phyloP scores from a whole-genome alignment of 2,888 invertebrate species.

The Heliothis peltigera region DNA sequence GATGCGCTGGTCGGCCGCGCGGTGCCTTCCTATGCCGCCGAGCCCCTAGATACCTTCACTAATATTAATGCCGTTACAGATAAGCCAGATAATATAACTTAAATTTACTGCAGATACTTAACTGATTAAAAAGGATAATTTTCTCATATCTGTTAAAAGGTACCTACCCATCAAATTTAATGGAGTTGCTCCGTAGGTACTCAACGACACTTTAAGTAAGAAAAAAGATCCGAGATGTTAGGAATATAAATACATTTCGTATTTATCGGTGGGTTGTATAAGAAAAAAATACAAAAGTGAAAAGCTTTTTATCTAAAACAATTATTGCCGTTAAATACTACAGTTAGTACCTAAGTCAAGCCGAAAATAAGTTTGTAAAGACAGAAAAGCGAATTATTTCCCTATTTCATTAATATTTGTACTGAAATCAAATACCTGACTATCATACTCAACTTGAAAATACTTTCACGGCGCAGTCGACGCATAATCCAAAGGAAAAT shows the following conservation, averaged over 20 bases:
- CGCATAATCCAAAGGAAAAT: constrained; percentile 79
- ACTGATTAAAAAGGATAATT: constrained; percentile 60
- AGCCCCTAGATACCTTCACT: constrained; percentile 53
- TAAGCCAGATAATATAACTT: constrained; percentile 55
- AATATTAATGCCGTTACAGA: constrained; percentile 63
- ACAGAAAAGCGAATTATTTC: constrained; percentile 68
- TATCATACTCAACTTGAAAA: constrained; percentile 71
- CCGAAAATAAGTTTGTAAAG: constrained; percentile 11
- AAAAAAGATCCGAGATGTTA: constrained; percentile 35
- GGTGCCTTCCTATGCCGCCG: constrained; percentile 47
- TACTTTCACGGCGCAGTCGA: constrained; percentile 80
- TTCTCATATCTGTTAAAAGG: constrained; percentile 55
- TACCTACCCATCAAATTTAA: constrained; percentile 50
- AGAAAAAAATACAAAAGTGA: background rate
- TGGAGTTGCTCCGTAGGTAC: constrained; percentile 50
- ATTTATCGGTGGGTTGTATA: background rate
- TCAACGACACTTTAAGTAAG: constrained; percentile 38
- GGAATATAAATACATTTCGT: constrained; percentile 2
- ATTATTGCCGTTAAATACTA: constrained; percentile 22
- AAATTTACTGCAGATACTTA: constrained; percentile 61
- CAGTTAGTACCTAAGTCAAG: constrained; percentile 8
- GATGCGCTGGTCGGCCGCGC: constrained; percentile 48
- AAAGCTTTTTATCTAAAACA: constrained; percentile 18
- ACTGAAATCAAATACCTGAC: constrained; percentile 74
- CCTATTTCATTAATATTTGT: constrained; percentile 81